Conservation (phyloP, 2,113 vertebrate genomes). For the Acinonyx jubatus region DNA sequence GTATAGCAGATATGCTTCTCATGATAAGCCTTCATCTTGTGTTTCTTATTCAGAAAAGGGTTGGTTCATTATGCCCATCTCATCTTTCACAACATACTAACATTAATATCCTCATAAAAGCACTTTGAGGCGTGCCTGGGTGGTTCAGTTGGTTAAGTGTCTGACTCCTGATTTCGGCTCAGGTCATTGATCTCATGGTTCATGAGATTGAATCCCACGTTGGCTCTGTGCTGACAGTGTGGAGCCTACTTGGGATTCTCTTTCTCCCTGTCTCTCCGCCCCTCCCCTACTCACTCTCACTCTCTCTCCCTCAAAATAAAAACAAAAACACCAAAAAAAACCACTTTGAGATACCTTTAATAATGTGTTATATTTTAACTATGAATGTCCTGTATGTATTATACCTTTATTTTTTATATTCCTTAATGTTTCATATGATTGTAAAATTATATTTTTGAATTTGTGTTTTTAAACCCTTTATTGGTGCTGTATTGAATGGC, state of each 20-base stretch:
- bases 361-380: background rate
- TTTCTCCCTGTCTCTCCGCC: too few species aligned
- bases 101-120: background rate
- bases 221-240: too few species aligned
- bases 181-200: too few species aligned
- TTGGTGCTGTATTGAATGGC: background rate
- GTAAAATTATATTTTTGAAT: background rate
- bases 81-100: background rate
- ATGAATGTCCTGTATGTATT: background rate
- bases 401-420: background rate
- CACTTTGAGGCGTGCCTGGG: too few species aligned
- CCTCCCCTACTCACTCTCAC: too few species aligned
- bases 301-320: too few species aligned
- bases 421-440: background rate
- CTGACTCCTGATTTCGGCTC: too few species aligned
- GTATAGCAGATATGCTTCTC: background rate
- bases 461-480: background rate
- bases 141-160: too few species aligned
- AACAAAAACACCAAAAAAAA: too few species aligned
- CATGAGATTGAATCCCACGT: too few species aligned
- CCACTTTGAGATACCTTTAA: background rate
- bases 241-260: too few species aligned
- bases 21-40: background rate
- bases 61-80: background rate
- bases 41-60: background rate